A percentile compares a stretch with the other conserved stretches of the same genome.
phyloP scores from a whole-genome alignment of 2,113 vertebrate species.

The Ondatra zibethicus region DNA sequence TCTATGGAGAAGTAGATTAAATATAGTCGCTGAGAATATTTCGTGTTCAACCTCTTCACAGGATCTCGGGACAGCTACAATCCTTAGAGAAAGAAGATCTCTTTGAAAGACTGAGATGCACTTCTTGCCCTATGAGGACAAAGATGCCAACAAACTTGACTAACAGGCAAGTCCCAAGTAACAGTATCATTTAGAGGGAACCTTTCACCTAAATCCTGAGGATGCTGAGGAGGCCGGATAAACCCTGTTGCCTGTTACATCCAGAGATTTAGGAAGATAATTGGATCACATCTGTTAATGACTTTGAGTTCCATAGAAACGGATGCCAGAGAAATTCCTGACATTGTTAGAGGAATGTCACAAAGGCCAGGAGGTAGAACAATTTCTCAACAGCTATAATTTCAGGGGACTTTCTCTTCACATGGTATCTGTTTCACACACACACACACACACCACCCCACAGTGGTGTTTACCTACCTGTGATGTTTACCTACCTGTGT shows the following conservation, averaged over 20 bases:
- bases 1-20: neutral
- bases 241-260: neutral
- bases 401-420: conserved; percentile 35
- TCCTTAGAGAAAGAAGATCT: no score
- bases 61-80: neutral
- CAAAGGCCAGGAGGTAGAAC: conserved; percentile 36
- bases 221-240: neutral
- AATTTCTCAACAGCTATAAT: conserved; percentile 17
- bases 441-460: neutral
- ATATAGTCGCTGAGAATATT: neutral
- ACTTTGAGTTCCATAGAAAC: conserved; percentile 58
- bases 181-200: neutral
- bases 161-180: neutral
- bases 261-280: conserved; percentile 30
- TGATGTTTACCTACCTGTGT: neutral
- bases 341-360: conserved; percentile 51
- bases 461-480: neutral
- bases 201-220: neutral
- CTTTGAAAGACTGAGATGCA: neutral
- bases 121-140: neutral
- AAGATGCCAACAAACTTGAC: neutral
- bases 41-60: neutral
- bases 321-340: conserved; percentile 65
- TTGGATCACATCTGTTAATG: conserved; percentile 65
- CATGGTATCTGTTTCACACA: neutral